Evolutionary conservation across 2,888 invertebrate species (phyloP).

Genomic region (Amphipyra berbera): DNA sequence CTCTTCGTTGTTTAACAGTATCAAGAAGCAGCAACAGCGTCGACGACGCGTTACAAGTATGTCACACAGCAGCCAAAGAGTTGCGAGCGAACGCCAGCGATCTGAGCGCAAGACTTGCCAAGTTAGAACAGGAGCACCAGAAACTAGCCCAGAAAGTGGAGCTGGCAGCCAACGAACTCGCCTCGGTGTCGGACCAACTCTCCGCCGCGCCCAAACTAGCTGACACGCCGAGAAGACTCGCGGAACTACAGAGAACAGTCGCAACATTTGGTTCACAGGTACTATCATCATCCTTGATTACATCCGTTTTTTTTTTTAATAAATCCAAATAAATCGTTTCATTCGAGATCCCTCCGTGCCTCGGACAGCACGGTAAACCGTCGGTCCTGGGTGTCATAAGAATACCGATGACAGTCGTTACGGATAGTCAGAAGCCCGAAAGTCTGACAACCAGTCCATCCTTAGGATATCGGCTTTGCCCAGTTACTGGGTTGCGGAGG

Average conservation of each 20-base stretch:
- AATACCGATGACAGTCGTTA: too few species aligned
- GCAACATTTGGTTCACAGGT: conserved; percentile 91
- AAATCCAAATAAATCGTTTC: too few species aligned
- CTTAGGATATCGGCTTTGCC: too few species aligned
- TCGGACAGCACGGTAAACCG: too few species aligned
- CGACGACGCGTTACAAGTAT: conserved; percentile 92
- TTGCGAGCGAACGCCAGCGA: conserved; percentile 92
- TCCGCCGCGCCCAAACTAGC: conserved; percentile 90
- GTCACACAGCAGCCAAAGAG: conserved; percentile 92
- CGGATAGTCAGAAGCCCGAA: too few species aligned
- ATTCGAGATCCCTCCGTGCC: too few species aligned
- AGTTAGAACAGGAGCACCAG: conserved; percentile 89
- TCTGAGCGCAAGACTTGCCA: conserved; percentile 89
- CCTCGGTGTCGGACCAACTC: conserved; percentile 89
- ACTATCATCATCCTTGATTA: not conserved
- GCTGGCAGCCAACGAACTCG: conserved; percentile 85
- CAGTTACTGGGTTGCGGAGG: too few species aligned
- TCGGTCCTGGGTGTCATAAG: too few species aligned
- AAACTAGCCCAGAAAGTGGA: conserved; percentile 74
- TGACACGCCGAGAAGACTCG: conserved; percentile 89
- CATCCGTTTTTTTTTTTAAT: too few species aligned
- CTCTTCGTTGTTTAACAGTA: conserved; percentile 80
- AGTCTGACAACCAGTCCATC: too few species aligned
- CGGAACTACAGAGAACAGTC: conserved; percentile 88
- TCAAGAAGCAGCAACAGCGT: conserved; percentile 92